Conservation (phyloP, 2,888 invertebrate species). For the Bibio marci region DNA sequence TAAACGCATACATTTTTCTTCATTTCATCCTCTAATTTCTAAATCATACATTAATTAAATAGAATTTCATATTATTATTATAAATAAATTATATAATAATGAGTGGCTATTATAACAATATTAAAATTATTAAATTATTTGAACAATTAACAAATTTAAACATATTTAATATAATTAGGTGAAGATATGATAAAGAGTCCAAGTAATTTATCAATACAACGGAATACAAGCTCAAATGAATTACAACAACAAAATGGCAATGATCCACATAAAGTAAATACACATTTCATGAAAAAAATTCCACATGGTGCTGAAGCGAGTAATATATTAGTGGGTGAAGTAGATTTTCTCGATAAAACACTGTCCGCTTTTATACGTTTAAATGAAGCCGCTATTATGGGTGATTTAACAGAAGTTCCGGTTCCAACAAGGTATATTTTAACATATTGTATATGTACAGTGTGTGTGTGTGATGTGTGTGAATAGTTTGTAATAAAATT, state of each 20-base stretch:
- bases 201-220: slow-evolving; percentile 61
- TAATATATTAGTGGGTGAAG: slow-evolving; percentile 93
- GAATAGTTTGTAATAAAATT: too few relatives aligned
- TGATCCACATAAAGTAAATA: slow-evolving; percentile 62
- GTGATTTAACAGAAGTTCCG: slow-evolving; percentile 91
- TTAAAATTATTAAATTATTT: too few relatives aligned
- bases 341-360: slow-evolving; percentile 85
- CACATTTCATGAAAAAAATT: slow-evolving; percentile 90
- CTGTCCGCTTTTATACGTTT: slow-evolving; percentile 86
- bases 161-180: too few relatives aligned
- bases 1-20: too few relatives aligned
- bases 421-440: slow-evolving; percentile 54
- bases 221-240: slow-evolving; percentile 54
- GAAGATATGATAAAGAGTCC: slow-evolving; percentile 62
- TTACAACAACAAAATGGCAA: slow-evolving; percentile 27
- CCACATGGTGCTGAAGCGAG: slow-evolving; percentile 93
- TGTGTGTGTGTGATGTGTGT: too few relatives aligned
- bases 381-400: slow-evolving; percentile 73
- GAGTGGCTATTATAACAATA: too few relatives aligned
- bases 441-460: background rate
- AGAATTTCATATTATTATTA: too few relatives aligned
- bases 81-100: too few relatives aligned
- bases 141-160: too few relatives aligned
- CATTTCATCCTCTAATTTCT: too few relatives aligned
- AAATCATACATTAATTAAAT: too few relatives aligned